Conservation (phyloP, 2,797 vertebrate species). For the Pseudochromis fuscus region DNA sequence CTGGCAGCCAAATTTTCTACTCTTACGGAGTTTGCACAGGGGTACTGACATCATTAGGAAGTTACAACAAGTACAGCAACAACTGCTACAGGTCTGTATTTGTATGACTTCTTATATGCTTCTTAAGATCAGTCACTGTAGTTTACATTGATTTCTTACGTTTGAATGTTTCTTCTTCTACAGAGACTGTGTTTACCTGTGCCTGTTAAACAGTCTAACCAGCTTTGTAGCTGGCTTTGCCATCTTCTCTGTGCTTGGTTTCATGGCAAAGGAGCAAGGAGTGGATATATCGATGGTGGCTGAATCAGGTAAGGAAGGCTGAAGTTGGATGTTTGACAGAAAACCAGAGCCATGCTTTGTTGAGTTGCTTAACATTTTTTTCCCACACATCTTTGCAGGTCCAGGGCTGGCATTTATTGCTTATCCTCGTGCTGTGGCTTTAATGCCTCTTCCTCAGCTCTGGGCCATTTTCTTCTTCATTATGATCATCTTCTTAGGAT, state of each 20-base stretch:
- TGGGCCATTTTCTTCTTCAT: constrained; percentile 96
- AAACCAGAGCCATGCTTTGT: neutral
- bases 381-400: constrained; percentile 80
- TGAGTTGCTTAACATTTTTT: neutral
- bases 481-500: constrained; percentile 94
- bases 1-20: constrained; percentile 87
- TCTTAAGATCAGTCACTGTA: neutral
- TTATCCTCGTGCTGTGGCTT: constrained; percentile 92
- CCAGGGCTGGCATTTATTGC: constrained; percentile 96
- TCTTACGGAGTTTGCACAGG: constrained; percentile 86
- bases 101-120: neutral
- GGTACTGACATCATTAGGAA: constrained; percentile 84
- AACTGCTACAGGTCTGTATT: constrained; percentile 85
- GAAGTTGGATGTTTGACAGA: neutral
- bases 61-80: constrained; percentile 87
- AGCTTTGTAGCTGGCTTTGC: constrained; percentile 96
- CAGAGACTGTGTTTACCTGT: constrained; percentile 93
- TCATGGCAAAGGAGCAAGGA: constrained; percentile 93
- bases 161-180: constrained; percentile 25
- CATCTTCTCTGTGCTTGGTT: constrained; percentile 95
- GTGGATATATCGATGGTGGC: constrained; percentile 92
- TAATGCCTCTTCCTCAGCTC: constrained; percentile 94
- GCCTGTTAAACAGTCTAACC: constrained; percentile 93
- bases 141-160: neutral
- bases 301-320: constrained; percentile 88